phyloP scores from a whole-genome alignment of 2,113 vertebrate species.

The Sakesphorus luctuosus region DNA sequence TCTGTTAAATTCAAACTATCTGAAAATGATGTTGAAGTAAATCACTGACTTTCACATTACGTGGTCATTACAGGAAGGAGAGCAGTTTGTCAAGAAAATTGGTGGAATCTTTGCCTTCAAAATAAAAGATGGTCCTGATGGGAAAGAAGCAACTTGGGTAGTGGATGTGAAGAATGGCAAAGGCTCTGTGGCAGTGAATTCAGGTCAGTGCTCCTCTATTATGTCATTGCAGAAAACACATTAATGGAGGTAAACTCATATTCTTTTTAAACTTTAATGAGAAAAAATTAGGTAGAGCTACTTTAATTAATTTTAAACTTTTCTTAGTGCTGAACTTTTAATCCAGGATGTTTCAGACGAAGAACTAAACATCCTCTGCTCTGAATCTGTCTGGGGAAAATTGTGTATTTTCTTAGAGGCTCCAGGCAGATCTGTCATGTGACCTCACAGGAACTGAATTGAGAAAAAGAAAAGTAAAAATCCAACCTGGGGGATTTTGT shows the following conservation, averaged over 20 bases:
- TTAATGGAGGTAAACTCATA: neutral
- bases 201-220: conserved; percentile 78
- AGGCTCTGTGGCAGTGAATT: conserved; percentile 83
- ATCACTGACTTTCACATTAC: neutral
- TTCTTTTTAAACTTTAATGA: neutral
- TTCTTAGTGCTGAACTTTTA: neutral
- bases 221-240: neutral
- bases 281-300: neutral
- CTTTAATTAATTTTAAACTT: neutral
- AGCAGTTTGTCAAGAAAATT: conserved; percentile 89
- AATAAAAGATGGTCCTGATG: conserved; percentile 89
- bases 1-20: neutral
- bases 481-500: neutral
- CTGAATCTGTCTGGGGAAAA: neutral
- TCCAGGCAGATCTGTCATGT: neutral
- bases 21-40: neutral
- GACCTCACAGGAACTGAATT: neutral
- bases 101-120: conserved; percentile 93
- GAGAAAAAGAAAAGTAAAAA: neutral
- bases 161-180: conserved; percentile 93
- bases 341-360: neutral
- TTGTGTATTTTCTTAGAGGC: neutral
- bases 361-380: neutral
- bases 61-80: conserved; percentile 83
- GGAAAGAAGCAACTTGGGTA: conserved; percentile 89